A percentile compares a stretch with the other conserved stretches of the same genome.
Evolutionary conservation across 2,888 invertebrate species (phyloP).

Genomic region (Pollenia angustigena): DNA sequence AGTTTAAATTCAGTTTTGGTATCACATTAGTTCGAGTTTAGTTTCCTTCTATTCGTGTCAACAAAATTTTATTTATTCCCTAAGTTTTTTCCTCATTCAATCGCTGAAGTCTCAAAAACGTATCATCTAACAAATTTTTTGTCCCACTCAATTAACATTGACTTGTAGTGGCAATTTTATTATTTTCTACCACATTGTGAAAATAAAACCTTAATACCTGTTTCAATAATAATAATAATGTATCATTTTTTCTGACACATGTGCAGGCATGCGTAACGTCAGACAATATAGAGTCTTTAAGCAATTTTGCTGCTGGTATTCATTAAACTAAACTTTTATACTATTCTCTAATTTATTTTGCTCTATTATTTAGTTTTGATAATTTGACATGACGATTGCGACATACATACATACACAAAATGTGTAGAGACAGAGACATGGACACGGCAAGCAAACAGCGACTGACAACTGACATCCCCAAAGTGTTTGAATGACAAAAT

Average conservation of each 20-base stretch:
- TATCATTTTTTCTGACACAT: constrained; percentile 59
- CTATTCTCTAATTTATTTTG: not conserved
- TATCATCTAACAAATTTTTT: not conserved
- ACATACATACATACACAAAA: constrained; percentile 18
- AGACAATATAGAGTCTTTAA: constrained; percentile 19
- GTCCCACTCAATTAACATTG: constrained; percentile 37
- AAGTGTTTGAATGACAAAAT: constrained; percentile 69
- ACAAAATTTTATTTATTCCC: not conserved
- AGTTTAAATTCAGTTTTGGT: too few species aligned
- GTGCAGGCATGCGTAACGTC: constrained; percentile 62
- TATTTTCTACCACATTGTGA: not conserved
- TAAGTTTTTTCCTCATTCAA: not conserved
- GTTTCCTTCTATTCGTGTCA: too few species aligned
- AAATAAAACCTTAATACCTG: constrained; percentile 46
- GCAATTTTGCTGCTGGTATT: constrained; percentile 40
- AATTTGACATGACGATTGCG: constrained; percentile 69
- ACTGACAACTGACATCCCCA: constrained; percentile 50
- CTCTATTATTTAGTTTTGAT: constrained; percentile 58
- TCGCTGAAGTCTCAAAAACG: not conserved
- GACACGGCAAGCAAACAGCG: constrained; percentile 3
- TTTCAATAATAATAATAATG: constrained; percentile 64
- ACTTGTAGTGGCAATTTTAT: not conserved
- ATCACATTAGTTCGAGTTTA: too few species aligned
- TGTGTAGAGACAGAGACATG: not conserved
- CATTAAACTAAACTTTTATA: constrained; percentile 10